Conservation (phyloP, 2,113 vertebrate species). For the Sakesphorus luctuosus region DNA sequence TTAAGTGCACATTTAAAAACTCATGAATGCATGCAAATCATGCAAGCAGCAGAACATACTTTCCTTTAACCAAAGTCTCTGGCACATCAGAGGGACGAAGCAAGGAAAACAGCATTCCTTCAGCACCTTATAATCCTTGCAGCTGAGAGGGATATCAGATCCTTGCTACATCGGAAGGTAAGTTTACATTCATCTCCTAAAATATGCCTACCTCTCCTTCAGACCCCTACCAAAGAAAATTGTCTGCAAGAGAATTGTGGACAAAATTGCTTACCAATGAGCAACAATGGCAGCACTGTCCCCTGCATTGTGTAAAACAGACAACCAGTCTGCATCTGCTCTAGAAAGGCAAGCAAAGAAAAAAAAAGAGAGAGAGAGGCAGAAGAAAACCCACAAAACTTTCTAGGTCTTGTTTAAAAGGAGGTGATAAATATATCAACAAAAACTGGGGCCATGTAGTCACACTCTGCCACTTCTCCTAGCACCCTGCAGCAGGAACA, state of each 20-base stretch:
- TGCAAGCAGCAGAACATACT: not conserved
- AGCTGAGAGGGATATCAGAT: not conserved
- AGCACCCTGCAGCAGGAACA: not conserved
- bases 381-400: not conserved
- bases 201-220: accelerated
- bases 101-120: not conserved
- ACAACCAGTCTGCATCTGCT: not conserved
- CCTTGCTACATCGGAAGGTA: not conserved
- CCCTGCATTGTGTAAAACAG: not conserved
- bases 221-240: not conserved
- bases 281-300: not conserved
- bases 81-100: not conserved
- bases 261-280: not conserved
- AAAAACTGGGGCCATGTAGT: not conserved
- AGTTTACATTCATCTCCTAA: not conserved
- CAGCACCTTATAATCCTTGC: not conserved
- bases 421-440: not conserved
- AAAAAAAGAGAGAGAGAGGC: not conserved
- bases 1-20: conserved; percentile 13
- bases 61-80: not conserved
- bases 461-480: not conserved
- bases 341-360: not conserved
- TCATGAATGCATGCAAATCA: not conserved
- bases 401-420: not conserved
- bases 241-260: not conserved